Percentiles rank a stretch among this genome's conserved stretches.
phyloP scores from a whole-genome alignment of 2,113 vertebrate genomes.

The Catagonus wagneri region DNA sequence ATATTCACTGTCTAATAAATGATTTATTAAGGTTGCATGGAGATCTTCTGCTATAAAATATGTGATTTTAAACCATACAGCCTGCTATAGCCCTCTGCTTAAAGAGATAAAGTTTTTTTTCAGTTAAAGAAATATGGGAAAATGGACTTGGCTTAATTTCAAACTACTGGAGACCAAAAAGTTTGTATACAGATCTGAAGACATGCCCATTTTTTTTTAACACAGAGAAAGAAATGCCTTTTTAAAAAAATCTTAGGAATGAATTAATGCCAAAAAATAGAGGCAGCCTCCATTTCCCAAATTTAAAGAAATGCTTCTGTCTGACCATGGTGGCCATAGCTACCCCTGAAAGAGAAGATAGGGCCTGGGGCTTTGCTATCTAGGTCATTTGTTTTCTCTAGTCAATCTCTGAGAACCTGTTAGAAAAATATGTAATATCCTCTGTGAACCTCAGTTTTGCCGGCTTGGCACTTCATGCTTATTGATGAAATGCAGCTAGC shows the following conservation, averaged over 20 bases:
- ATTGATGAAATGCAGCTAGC: constrained; percentile 71
- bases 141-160: neutral
- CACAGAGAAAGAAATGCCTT: neutral
- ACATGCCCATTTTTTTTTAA: neutral
- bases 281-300: neutral
- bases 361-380: neutral
- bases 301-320: neutral
- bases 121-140: neutral
- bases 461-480: constrained; percentile 64
- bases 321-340: neutral
- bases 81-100: neutral
- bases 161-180: neutral
- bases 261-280: constrained; percentile 18
- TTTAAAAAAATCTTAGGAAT: neutral
- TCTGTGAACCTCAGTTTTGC: constrained; percentile 54
- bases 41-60: neutral
- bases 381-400: constrained; percentile 52
- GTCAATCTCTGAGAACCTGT: constrained; percentile 35
- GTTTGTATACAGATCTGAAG: neutral
- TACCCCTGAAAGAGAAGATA: constrained; percentile 10
- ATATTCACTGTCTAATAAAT: constrained; percentile 31
- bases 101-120: constrained; percentile 21
- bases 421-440: constrained; percentile 43
- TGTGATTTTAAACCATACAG: neutral
- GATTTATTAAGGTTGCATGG: constrained; percentile 1